A percentile compares a stretch with the other conserved stretches of the same genome.
These are phyloP conservation scores for Rhipidura dahli DNA, from an alignment of 2,113 vertebrate species.

Conservation along the genomic window DNA sequence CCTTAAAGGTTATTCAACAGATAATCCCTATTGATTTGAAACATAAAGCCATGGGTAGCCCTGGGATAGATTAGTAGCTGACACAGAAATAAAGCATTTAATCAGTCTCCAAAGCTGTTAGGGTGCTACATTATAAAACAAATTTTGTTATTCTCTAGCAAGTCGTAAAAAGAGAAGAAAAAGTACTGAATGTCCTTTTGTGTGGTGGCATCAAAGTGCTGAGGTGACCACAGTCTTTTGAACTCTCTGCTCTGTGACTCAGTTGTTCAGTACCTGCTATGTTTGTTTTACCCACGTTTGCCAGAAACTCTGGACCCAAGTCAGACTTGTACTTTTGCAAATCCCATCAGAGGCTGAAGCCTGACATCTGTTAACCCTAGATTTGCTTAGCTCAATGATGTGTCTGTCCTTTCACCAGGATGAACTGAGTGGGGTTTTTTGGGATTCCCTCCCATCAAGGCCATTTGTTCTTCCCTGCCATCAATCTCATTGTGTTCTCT, in stretches of 20 bases:
- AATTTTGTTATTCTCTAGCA: neutral
- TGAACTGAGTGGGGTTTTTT: neutral
- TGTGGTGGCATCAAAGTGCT: neutral
- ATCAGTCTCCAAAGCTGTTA: neutral
- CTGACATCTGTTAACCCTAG: neutral
- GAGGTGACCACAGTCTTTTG: neutral
- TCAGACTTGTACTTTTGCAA: neutral
- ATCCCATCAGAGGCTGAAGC: neutral
- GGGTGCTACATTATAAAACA: neutral
- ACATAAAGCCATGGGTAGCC: neutral
- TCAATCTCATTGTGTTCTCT: neutral
- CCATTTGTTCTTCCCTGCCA: neutral
- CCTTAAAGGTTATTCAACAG: conserved; percentile 9
- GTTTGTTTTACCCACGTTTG: neutral
- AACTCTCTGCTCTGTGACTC: neutral
- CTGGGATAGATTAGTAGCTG: conserved; percentile 3
- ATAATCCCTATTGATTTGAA: conserved; percentile 17
- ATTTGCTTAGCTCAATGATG: neutral
- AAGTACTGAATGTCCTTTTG: neutral
- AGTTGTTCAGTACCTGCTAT: accelerated
- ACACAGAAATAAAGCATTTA: neutral
- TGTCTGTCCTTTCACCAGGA: neutral
- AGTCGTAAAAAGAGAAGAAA: neutral
- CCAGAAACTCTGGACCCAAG: neutral
- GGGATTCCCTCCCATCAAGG: neutral